Percentiles rank a stretch among this genome's conserved stretches.
These are phyloP conservation scores for Meteorus sp. DNA, from an alignment of 1,140 invertebrate genomes.

Conservation along the genomic window DNA sequence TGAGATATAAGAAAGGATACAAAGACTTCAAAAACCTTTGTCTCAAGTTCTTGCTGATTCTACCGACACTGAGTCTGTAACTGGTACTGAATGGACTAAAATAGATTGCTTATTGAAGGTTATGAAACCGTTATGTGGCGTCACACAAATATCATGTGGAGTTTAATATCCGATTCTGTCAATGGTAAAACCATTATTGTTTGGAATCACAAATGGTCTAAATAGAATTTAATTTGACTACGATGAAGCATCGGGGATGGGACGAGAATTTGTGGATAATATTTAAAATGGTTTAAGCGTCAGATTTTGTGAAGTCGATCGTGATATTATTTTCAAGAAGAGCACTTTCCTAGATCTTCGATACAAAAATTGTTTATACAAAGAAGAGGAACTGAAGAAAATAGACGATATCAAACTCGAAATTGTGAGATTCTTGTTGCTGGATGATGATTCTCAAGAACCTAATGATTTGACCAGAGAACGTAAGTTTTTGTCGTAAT, in stretches of 20 bases:
- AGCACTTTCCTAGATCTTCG: constrained; percentile 11
- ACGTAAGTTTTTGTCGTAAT: too few relatives aligned
- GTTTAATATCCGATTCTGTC: constrained; percentile 27
- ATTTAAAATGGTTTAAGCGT: background rate
- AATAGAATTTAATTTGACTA: constrained; percentile 13
- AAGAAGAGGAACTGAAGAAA: too few relatives aligned
- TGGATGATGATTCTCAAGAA: too few relatives aligned
- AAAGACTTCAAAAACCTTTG: constrained; percentile 5
- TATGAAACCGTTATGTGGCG: constrained; percentile 27
- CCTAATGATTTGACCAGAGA: too few relatives aligned
- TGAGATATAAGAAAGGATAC: constrained; percentile 3
- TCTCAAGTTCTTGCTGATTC: constrained; percentile 17
- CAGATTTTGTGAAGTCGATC: constrained; percentile 3
- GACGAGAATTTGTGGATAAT: background rate
- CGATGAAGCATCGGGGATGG: background rate
- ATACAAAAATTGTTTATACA: constrained; percentile 11
- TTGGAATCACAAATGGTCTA: constrained; percentile 17
- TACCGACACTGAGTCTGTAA: constrained; percentile 12
- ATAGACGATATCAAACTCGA: too few relatives aligned
- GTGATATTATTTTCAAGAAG: background rate
- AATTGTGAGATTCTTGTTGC: too few relatives aligned
- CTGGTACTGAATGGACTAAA: constrained; percentile 8
- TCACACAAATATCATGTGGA: constrained; percentile 26
- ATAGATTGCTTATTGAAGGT: constrained; percentile 18
- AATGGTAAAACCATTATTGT: constrained; percentile 25